phyloP scores from a whole-genome alignment of 2,113 vertebrate species.

The Charadrius vociferus region DNA sequence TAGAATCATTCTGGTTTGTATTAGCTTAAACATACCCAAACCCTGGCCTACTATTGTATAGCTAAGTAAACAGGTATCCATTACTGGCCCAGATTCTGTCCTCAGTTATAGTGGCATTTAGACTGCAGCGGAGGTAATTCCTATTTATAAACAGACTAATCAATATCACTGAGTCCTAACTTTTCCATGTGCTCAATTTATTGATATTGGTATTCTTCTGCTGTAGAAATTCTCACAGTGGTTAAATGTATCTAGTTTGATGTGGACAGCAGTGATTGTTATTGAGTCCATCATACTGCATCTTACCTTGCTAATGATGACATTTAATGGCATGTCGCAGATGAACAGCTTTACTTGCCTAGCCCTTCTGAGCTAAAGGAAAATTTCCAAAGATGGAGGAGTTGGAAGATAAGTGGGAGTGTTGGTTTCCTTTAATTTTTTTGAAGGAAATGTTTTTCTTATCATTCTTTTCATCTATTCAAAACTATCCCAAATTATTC shows the following conservation, averaged over 20 bases:
- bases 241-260: background rate
- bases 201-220: background rate
- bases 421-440: background rate
- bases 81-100: background rate
- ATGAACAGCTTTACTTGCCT: background rate
- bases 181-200: background rate
- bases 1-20: slow-evolving; percentile 18
- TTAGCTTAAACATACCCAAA: slow-evolving; percentile 21
- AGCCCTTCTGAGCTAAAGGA: background rate
- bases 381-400: slow-evolving; percentile 12
- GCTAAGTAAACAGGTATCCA: slow-evolving; percentile 13
- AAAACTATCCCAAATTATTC: slow-evolving; percentile 25
- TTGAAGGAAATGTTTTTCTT: slow-evolving; percentile 28
- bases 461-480: slow-evolving; percentile 27
- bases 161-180: background rate
- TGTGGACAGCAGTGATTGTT: background rate
- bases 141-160: background rate
- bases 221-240: background rate
- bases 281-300: background rate
- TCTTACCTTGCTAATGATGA: background rate
- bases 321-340: background rate
- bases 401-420: background rate
- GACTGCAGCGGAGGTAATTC: background rate
- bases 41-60: background rate
- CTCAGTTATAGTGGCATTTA: background rate